Base-by-base conservation (phyloP, 53 echinoderm and acorn worm species). In the Hippasteria phrygiana region DNA sequence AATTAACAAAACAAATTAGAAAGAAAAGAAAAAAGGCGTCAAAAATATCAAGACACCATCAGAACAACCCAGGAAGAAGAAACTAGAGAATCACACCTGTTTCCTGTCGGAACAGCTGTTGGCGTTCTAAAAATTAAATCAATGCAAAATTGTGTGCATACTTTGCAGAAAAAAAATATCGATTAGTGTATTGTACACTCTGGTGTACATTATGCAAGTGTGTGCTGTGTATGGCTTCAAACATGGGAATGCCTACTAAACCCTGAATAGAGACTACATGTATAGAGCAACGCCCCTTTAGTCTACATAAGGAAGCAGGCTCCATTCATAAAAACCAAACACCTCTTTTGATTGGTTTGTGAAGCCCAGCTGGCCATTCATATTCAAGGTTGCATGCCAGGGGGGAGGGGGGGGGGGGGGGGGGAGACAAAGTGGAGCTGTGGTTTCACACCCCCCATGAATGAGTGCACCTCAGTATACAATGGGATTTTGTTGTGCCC, bases 291-390 rank as follows among this genome's bases (percentile, higher is more conserved):
- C 47, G 33, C 73, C 73, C 54, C 40, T 41, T 73, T 38, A 24
- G 53, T 73, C 87, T 8, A 39, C 73, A 83, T 66, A 71, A 87
- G 72, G 87, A 73, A 16, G 1, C 5, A 24, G 2, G 18, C 73
- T 54, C 87, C 82, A 82, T 82, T 82, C 82, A 82, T 82, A 82
- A 82, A 82, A 65, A 65, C 9, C 59, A 73, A 26, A 65, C 20
- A 43, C 7, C 27, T n/a, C 65, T 43, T 66, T 42, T 82, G 65
- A 82, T 82, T 82, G 82, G 82, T 82, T 66, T 66, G 72, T 73
- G 55, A 73, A 33, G 26, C 51, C 73, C 87, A 87, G 87, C 73
- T 56, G 56, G 55, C 17, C 42, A 51, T 86, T n/a, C 37, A 38
- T 50, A 45, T 50, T 35, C 73, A 87, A 72, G 73, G 73, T 70